Conservation (phyloP, 2,888 invertebrate species). For the Drosophila flavopinicola region DNA sequence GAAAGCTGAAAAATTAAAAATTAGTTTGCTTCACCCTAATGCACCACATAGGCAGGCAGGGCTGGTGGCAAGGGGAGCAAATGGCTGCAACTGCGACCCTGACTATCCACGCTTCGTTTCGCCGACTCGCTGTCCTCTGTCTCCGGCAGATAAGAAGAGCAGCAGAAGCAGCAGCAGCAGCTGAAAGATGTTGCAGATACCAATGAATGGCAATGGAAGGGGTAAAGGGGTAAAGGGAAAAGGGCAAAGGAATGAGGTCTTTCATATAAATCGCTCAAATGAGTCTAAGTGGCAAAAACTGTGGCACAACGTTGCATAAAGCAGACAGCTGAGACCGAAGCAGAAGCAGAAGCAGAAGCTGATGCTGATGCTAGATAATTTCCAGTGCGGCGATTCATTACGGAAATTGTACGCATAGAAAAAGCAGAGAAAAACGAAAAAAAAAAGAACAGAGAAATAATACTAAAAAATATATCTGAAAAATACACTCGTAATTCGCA, state of each 20-base stretch:
- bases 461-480: not conserved
- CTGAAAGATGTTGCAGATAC: slow-evolving; percentile 51
- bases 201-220: slow-evolving; percentile 8
- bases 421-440: slow-evolving; percentile 11
- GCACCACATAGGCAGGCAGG: too few species aligned
- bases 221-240: not conserved
- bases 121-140: slow-evolving; percentile 50
- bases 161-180: slow-evolving; percentile 27
- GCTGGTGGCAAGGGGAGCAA: not conserved
- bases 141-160: slow-evolving; percentile 69
- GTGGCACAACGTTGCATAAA: slow-evolving; percentile 53
- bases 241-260: not conserved
- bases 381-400: slow-evolving; percentile 70
- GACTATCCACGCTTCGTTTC: slow-evolving; percentile 55
- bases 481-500: slow-evolving; percentile 52
- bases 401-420: slow-evolving; percentile 39
- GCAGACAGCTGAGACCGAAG: slow-evolving; percentile 44
- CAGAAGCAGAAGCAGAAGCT: slow-evolving; percentile 22
- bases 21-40: too few species aligned
- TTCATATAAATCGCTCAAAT: slow-evolving; percentile 60
- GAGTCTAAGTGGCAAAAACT: slow-evolving; percentile 62
- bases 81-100: slow-evolving; percentile 53
- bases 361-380: slow-evolving; percentile 63
- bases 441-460: slow-evolving; percentile 9
- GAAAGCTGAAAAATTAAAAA: too few species aligned